Base-by-base conservation (phyloP, 2,113 vertebrate genomes). In the Halcyon malimbica region DNA sequence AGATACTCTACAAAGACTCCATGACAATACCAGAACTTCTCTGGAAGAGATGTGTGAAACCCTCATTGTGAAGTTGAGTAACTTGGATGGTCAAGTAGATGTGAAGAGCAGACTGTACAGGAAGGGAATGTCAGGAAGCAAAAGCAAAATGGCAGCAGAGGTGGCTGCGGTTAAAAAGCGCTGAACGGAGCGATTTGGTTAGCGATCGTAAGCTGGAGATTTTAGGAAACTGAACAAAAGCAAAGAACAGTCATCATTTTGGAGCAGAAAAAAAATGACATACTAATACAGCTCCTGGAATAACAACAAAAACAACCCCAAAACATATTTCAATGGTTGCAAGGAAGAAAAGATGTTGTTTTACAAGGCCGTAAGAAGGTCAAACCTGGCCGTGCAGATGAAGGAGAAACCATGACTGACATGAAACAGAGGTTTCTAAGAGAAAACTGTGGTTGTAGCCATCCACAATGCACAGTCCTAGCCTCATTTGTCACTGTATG, bases 141-240 rank as follows among this genome's bases (percentile, higher is more conserved):
- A 93, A 90, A 89, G 64, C n/a, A 63, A 91, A 91, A 84, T 26
- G 50, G 62, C 85, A 95, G 78, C 41, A 92, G 48, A 83, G 37
- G 87, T 75, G 51, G n/a, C 33, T 92, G 71, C 42, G 69, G 17
- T 65, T 77, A 65, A 46, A 44, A 64, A 31, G 16, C 37, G 8
- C 83, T 68, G 64, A 50, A 77, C 86, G 35, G 67, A 70, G 31
- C 64, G 26, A 57, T 51, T 28, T 65, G 28, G n/a, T 93, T 75
- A 92, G 81, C 2, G 0, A 86, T 75, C 60, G 33, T 46, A 93
- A 80, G 12, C 31, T 65, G 2, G 6, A 96, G 54, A 84, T 74
- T 93, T 67, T 57, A 76, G 41, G 48, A 96, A 84, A 90, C 20
- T 33, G 69, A 94, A 89, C 33, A 51, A 69, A 94, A 85, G 75